These are phyloP conservation scores for Leptodactylus fuscus DNA, from an alignment of 2,113 vertebrate genomes.

Conservation along the genomic window DNA sequence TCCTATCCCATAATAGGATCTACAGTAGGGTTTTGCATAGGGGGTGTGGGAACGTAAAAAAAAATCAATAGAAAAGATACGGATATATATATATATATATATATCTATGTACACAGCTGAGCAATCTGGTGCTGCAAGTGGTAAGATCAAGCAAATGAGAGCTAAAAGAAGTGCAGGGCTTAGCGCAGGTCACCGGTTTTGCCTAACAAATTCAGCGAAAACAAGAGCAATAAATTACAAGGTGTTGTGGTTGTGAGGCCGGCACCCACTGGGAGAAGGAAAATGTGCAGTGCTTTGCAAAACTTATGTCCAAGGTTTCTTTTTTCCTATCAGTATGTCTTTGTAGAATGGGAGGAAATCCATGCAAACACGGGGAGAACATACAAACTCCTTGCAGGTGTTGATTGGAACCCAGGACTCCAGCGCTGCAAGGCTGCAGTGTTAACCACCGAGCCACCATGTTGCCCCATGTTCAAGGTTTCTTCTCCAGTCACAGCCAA, in stretches of 20 bases:
- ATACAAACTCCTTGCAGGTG: too few relatives aligned
- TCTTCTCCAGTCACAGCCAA: too few relatives aligned
- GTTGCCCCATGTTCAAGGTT: too few relatives aligned
- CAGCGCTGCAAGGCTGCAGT: too few relatives aligned
- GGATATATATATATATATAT: neutral
- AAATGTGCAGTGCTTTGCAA: too few relatives aligned
- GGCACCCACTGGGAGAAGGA: too few relatives aligned
- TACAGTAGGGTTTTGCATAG: neutral
- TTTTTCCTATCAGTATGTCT: too few relatives aligned
- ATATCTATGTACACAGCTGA: neutral
- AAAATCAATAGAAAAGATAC: neutral
- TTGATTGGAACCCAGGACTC: too few relatives aligned
- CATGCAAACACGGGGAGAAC: too few relatives aligned
- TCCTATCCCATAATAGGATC: neutral
- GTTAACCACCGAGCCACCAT: too few relatives aligned
- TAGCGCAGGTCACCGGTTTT: neutral
- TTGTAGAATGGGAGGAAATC: too few relatives aligned
- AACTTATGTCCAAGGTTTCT: too few relatives aligned
- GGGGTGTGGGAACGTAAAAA: neutral
- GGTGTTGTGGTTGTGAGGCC: neutral
- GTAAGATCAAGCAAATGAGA: slow-evolving; percentile 6
- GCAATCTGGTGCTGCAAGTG: neutral
- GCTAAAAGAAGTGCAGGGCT: neutral
- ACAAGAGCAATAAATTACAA: neutral
- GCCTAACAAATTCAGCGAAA: neutral